These are phyloP conservation scores for Leptoclinus maculatus DNA, from an alignment of 2,797 vertebrate species.

Conservation along the genomic window DNA sequence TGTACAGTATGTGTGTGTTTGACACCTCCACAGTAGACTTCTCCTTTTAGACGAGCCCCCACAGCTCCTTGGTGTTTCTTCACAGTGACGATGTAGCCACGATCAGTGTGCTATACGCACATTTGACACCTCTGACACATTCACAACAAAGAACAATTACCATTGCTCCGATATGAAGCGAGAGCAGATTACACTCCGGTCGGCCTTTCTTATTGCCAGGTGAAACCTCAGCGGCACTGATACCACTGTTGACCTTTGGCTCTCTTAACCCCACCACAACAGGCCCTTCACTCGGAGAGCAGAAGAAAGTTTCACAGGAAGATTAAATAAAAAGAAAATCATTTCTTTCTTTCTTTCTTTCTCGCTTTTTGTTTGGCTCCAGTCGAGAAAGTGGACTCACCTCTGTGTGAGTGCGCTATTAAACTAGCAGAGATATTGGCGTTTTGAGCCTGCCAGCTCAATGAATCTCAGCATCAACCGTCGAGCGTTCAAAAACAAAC, in stretches of 20 bases:
- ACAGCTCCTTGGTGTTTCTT: conserved; percentile 44
- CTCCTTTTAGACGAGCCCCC: conserved; percentile 56
- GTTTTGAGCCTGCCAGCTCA: conserved; percentile 53
- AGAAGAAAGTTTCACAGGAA: conserved; percentile 33
- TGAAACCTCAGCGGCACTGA: conserved; percentile 2
- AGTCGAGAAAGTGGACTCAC: conserved; percentile 44
- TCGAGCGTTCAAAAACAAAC: conserved; percentile 67
- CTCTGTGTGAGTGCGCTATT: conserved; percentile 46
- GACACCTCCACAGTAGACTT: conserved; percentile 66
- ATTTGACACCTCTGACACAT: conserved; percentile 65
- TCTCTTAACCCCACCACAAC: conserved; percentile 11
- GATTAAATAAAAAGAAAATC: conserved; percentile 16
- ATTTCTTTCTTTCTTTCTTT: background rate
- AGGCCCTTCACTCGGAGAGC: conserved; percentile 17
- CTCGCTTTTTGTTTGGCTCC: conserved; percentile 37
- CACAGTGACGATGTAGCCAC: conserved; percentile 15
- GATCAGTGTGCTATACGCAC: conserved; percentile 35
- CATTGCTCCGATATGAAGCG: conserved; percentile 31
- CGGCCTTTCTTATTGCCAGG: conserved; percentile 19
- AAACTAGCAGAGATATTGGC: conserved; percentile 59
- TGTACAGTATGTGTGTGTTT: conserved; percentile 17
- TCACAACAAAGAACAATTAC: conserved; percentile 59
- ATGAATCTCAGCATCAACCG: conserved; percentile 63
- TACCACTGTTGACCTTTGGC: conserved; percentile 41
- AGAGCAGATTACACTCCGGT: conserved; percentile 23